Conservation (phyloP, 2,888 invertebrate species). For the Eristalis tenax region DNA sequence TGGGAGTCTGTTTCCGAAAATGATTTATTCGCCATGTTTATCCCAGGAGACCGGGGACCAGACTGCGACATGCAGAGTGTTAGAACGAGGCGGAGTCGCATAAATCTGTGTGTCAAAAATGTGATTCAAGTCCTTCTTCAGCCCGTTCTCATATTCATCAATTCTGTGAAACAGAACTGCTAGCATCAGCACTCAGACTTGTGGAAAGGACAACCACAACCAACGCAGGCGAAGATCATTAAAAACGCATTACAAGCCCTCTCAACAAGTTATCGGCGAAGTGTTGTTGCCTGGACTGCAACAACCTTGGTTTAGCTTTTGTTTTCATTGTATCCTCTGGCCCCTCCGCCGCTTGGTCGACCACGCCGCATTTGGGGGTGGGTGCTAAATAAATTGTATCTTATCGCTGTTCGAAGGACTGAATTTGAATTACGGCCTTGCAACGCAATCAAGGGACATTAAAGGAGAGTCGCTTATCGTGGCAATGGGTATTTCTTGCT, state of each 20-base stretch:
- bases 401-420: not conserved
- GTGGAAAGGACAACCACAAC: conserved; percentile 3
- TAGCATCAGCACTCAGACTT: not conserved
- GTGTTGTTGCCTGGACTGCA: conserved; percentile 17
- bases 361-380: not conserved
- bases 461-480: not conserved
- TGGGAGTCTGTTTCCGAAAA: conserved; percentile 67
- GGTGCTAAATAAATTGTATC: not conserved
- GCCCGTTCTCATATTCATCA: conserved; percentile 56
- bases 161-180: conserved; percentile 43
- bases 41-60: conserved; percentile 26
- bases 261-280: conserved; percentile 57
- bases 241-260: conserved; percentile 66
- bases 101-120: conserved; percentile 62
- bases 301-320: not conserved
- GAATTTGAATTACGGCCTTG: not conserved
- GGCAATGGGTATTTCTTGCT: not conserved
- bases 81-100: conserved; percentile 13
- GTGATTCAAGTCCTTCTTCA: conserved; percentile 38
- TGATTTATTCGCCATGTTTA: conserved; percentile 69
- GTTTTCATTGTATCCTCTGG: not conserved
- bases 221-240: conserved; percentile 53
- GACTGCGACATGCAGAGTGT: not conserved
- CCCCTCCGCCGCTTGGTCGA: not conserved
- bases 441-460: not conserved